Evolutionary conservation across 2,888 invertebrate genomes (phyloP).

Genomic region (Deroplatys truncata): DNA sequence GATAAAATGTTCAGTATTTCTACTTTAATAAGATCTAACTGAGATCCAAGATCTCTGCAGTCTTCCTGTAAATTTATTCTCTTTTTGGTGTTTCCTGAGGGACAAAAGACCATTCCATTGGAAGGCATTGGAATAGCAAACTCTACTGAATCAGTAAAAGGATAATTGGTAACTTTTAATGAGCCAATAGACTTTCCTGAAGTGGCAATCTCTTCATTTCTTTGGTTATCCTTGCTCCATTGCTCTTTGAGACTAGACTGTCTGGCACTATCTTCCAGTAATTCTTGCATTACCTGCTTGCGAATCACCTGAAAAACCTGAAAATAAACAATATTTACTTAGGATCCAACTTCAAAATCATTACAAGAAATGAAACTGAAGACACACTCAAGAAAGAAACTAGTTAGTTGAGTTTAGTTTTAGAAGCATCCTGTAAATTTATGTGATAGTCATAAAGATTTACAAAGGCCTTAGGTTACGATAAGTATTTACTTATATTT

Average conservation of each 20-base stretch:
- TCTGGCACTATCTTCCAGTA: background rate
- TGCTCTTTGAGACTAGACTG: background rate
- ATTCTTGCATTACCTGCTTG: background rate
- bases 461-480: too few species aligned
- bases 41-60: slow-evolving; percentile 35
- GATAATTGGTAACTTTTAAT: background rate
- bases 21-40: slow-evolving; percentile 37
- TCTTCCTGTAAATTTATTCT: slow-evolving; percentile 34
- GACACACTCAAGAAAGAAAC: too few species aligned
- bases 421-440: too few species aligned
- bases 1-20: slow-evolving; percentile 39
- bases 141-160: background rate
- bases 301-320: slow-evolving; percentile 9
- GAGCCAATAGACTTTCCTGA: background rate
- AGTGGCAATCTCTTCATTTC: background rate
- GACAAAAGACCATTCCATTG: background rate
- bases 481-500: too few species aligned
- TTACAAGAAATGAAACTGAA: too few species aligned
- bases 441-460: too few species aligned
- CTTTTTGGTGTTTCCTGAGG: slow-evolving; percentile 15
- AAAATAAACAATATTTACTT: background rate
- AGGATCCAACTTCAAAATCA: background rate
- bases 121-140: background rate
- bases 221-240: slow-evolving; percentile 1
- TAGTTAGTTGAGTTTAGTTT: too few species aligned